Percentiles rank a stretch among this genome's conserved stretches.
Evolutionary conservation across 2,113 vertebrate species (phyloP).

Genomic region (Myotis lucifugus): DNA sequence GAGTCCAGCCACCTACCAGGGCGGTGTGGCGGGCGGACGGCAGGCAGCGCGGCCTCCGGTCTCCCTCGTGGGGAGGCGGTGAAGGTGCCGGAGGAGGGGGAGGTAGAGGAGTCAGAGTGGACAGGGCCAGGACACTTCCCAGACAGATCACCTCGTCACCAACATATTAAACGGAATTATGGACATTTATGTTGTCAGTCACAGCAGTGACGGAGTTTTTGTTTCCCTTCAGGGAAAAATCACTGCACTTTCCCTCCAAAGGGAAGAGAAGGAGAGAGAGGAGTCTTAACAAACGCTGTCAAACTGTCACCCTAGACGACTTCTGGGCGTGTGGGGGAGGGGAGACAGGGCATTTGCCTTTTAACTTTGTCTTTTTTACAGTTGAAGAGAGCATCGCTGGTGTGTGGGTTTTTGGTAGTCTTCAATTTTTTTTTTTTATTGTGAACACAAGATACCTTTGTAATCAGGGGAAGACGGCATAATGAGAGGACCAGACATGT

Average conservation of each 20-base stretch:
- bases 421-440: not conserved
- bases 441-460: not conserved
- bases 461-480: not conserved
- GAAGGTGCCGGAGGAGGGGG: not conserved
- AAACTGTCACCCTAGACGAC: not conserved
- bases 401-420: not conserved
- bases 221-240: conserved; percentile 6
- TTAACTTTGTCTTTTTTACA: not conserved
- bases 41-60: too few species aligned
- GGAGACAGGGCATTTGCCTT: not conserved
- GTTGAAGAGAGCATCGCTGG: not conserved
- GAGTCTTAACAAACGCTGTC: not conserved
- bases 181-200: not conserved
- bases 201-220: not conserved
- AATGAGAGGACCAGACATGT: not conserved
- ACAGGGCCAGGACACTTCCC: not conserved
- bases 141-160: not conserved
- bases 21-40: not conserved
- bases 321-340: not conserved
- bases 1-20: not conserved
- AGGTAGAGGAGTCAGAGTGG: not conserved
- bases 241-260: not conserved
- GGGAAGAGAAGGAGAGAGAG: not conserved
- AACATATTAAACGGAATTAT: not conserved
- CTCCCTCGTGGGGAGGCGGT: rapidly evolving